Conservation (phyloP, 2,888 invertebrate genomes). For the Zaprionus bogoriensis region DNA sequence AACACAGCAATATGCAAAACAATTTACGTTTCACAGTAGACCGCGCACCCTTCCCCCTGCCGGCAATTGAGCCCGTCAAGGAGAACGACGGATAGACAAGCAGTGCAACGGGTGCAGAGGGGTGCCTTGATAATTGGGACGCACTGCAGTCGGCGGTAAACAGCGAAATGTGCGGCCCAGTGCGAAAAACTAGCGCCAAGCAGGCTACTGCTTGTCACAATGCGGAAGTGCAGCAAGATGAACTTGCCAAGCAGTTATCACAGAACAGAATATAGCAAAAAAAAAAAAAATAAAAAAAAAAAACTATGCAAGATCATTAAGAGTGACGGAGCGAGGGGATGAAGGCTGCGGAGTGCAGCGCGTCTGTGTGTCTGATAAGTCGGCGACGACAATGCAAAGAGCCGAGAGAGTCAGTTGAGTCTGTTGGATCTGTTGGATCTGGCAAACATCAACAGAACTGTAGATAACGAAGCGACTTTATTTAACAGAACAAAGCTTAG, state of each 20-base stretch:
- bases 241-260: not conserved
- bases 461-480: conserved; percentile 16
- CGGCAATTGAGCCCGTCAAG: conserved; percentile 39
- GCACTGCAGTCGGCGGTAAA: conserved; percentile 30
- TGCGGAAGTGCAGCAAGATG: conserved; percentile 17
- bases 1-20: conserved; percentile 33
- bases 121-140: conserved; percentile 21
- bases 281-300: too few relatives aligned
- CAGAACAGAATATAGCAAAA: too few relatives aligned
- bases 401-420: conserved; percentile 11
- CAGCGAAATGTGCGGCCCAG: conserved; percentile 33
- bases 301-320: not conserved
- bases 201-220: not conserved
- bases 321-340: not conserved
- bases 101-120: not conserved
- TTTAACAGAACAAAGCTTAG: not conserved
- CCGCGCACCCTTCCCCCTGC: too few relatives aligned
- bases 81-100: not conserved
- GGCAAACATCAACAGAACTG: conserved; percentile 24
- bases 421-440: conserved; percentile 2
- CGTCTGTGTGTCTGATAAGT: conserved; percentile 13
- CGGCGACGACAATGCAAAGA: conserved; percentile 22
- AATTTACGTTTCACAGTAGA: conserved; percentile 43
- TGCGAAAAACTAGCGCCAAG: not conserved
- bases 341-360: not conserved